Evolutionary conservation across 1,140 invertebrate species (phyloP), one percentile per base, ranked within the genome.

Genomic region (Pteromalus puparum): DNA sequence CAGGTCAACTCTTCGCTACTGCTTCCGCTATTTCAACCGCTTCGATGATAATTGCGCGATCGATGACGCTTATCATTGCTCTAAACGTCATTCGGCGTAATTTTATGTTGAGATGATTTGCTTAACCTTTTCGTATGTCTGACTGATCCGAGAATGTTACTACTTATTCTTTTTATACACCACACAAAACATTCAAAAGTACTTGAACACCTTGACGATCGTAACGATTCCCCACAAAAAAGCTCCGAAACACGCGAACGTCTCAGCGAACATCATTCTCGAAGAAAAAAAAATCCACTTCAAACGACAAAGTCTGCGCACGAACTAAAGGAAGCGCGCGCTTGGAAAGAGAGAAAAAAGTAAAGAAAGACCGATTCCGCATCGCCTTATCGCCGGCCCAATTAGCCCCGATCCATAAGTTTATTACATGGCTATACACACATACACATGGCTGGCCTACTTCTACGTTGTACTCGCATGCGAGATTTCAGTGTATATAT

Each of bases 371-470:
- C 53, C 24, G 28, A 28, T 21, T 21, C 53, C 61, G 48, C 18
- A 65, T 67, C 26, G 53, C 68, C 65, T 81, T 74, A 82, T 81
- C 82, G 46, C n/a, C 87, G 38, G 48, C 9, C 48, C 82, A 87
- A 89, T 90, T 90, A 88, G 84, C 87, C 88, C 87, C 82, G 87
- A 88, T 89, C 72, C 83, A 88, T 85, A 86, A 79, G 65, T 74
- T 80, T 86, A 87, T 86, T 86, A 28, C 53, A 26, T 15, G 78
- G 67, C 28, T 42, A 12, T 42, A 42, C 48, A 34, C n/a, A 75
- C 42, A 80, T 1, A 48, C 12, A 24, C 18, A 34, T 15, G 26
- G 26, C 21, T 61, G 53, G 15, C 13, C 26, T n/a, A 74, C 72
- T 38, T 34, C 9, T 12, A 34, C 1, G n/a, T 24, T 18, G 4